These are phyloP conservation scores for Zaprionus gabonicus DNA, from an alignment of 1,140 invertebrate species.

Conservation along the genomic window DNA sequence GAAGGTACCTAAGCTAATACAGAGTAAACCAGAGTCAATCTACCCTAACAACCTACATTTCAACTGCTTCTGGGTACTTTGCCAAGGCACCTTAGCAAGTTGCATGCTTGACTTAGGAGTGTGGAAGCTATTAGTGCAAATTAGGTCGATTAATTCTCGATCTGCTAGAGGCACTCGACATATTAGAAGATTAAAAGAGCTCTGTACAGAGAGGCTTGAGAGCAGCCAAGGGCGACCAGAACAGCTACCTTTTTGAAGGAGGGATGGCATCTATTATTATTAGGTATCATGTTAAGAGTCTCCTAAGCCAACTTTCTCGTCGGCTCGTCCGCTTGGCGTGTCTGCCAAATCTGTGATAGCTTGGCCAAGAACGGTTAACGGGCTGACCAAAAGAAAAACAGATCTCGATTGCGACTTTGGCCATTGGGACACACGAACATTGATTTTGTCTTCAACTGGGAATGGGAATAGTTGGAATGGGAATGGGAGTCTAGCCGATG, in stretches of 20 bases:
- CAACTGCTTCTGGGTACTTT: neutral
- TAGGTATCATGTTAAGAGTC: neutral
- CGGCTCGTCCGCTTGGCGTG: slow-evolving; percentile 42
- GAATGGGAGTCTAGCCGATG: slow-evolving; percentile 11
- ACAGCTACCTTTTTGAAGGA: neutral
- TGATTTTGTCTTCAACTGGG: slow-evolving; percentile 8
- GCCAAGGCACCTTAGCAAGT: neutral
- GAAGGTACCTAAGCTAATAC: neutral
- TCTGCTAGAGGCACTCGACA: neutral
- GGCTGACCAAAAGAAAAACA: slow-evolving; percentile 42
- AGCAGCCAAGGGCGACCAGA: neutral
- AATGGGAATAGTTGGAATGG: neutral
- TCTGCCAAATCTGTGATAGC: slow-evolving; percentile 68
- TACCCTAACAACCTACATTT: neutral
- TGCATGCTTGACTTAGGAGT: neutral
- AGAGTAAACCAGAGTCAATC: no score
- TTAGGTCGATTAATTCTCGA: slow-evolving; percentile 3
- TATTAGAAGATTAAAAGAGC: neutral
- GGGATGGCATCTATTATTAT: neutral
- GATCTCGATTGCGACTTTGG: slow-evolving; percentile 65
- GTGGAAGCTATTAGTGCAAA: slow-evolving; percentile 5
- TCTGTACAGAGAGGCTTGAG: neutral
- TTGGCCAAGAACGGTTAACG: slow-evolving; percentile 75
- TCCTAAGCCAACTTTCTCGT: neutral
- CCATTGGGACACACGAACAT: slow-evolving; percentile 68